Evolutionary conservation across 2,797 vertebrate genomes (phyloP).

Genomic region (Orientallactaga sibirica): DNA sequence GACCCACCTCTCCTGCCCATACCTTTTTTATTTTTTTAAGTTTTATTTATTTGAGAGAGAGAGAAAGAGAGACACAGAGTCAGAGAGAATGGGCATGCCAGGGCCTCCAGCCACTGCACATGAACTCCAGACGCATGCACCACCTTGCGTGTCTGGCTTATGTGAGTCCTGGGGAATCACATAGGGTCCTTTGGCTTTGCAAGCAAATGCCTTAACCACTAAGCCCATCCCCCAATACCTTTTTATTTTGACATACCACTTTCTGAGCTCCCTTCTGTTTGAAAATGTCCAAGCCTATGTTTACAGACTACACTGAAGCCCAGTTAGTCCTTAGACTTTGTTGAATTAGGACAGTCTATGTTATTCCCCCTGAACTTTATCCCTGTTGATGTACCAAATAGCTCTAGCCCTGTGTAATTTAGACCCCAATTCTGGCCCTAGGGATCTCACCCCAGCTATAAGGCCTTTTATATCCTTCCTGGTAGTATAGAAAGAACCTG

Average conservation of each 20-base stretch:
- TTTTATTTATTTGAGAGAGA: no score
- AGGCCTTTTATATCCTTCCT: not conserved
- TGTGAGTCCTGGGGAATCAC: no score
- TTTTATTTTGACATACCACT: not conserved
- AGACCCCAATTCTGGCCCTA: not conserved
- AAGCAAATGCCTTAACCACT: no score
- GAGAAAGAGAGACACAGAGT: no score
- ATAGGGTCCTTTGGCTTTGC: no score
- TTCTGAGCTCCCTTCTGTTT: not conserved
- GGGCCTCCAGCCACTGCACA: no score
- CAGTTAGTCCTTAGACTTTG: not conserved
- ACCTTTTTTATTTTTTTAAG: no score
- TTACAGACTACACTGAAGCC: constrained; percentile 8
- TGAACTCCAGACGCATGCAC: no score
- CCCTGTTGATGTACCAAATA: not conserved
- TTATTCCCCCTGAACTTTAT: not conserved
- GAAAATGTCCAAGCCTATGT: not conserved
- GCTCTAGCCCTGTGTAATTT: not conserved
- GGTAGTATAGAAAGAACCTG: not conserved
- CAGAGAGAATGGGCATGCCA: no score
- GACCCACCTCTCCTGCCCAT: no score
- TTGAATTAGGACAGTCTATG: not conserved
- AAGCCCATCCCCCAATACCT: no score
- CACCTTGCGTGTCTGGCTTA: no score
- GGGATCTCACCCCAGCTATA: not conserved